Base-by-base conservation (phyloP, 2,113 vertebrate species). In the Heterotilapia buettikoferi region DNA sequence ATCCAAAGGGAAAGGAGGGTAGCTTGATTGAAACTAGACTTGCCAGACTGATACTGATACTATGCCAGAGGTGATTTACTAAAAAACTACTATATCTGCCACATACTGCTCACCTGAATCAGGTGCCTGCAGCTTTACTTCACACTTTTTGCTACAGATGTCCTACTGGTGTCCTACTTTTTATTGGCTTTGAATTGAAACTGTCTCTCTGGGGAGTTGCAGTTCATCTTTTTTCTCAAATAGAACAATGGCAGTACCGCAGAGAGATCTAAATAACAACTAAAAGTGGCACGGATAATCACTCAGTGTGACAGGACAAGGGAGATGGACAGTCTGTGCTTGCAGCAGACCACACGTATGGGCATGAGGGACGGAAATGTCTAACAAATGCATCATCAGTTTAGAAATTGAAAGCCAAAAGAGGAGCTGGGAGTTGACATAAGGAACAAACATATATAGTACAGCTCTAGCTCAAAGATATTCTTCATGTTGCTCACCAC, bases 201-300 rank as follows among this genome's bases (percentile, higher is more conserved):
- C 18, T 6, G 57, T 82, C 38, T 80, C 82, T 85, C 85, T 40
- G 19, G 83, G 84, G 89, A 90, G 85, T 61, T 53, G 59, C 83
- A 80, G 47, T 87, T 84, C 18, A 33, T 50, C 90, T 86, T 86
- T 89, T 88, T 92, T 86, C 86, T 86, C 68, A 68, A 89, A 87
- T 82, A 81, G 54, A 89, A 63, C 5, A 4, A 68, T 63, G 43
- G 66, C 54, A 76, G 86, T 38, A 63, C 86, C 54, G 18, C 18
- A 6, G 52, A 38, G 83, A 89, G 81, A 80, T 87, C 87, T 50
- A 90, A 85, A 88, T 84, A 82, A 90, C 63, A 87, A 76, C 86
- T 59, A 81, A 45, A 53, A 12, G 61, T 85, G 90, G 52, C 85
- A 84, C 1, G 63, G 85, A 84, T 84, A 59, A 73, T 33, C 9